Evolutionary conservation across 23 tunicate genomes (phyloP), one percentile per base, ranked within the genome.

Genomic region (Oikopleura dioica): DNA sequence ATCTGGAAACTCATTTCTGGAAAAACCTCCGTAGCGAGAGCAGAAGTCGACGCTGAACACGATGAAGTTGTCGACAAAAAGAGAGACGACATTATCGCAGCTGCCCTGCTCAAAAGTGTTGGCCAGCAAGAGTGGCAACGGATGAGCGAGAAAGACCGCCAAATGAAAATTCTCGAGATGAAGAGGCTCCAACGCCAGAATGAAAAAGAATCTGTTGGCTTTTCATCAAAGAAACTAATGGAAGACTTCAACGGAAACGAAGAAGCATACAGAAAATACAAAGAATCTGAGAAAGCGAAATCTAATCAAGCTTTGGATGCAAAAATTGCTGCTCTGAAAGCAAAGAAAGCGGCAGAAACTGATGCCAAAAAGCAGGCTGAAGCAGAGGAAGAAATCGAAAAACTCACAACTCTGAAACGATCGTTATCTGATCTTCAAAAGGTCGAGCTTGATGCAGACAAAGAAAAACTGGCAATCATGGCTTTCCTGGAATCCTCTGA

Each of bases 391-490:
- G 72, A 63, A 63, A 28, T 63, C 26, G 33, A 63, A 28, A 28
- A 63, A 12, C 4, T 28, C 4, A 28, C 33, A 2, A 28, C 26
- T 2, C 72, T 63, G 26, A 63, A 63, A 63, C 72, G 72, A 24
- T 63, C 72, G 2, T 63, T 63, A 63, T 63, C 72, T 63, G 72
- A 63, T 12, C 33, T 63, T 21, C 5, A 4, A 63, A 63, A 63
- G 26, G 4, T 21, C 33, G 72, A 63, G 33, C 30, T 63, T 28
- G 33, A 63, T 28, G 72, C 72, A 2, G 72, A 63, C 16, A 63
- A 63, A 28, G 72, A 63, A 28, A 63, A 63, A 63, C 29, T 16
- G 29, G 30, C 33, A 16, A 28, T 63, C 2, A 2, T 63, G 2
- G 26, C 16, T 24, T 21, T 21, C 29, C 33, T 63, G 26, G 30